phyloP scores from a whole-genome alignment of 2,888 invertebrate genomes.

The Agrochola lota region DNA sequence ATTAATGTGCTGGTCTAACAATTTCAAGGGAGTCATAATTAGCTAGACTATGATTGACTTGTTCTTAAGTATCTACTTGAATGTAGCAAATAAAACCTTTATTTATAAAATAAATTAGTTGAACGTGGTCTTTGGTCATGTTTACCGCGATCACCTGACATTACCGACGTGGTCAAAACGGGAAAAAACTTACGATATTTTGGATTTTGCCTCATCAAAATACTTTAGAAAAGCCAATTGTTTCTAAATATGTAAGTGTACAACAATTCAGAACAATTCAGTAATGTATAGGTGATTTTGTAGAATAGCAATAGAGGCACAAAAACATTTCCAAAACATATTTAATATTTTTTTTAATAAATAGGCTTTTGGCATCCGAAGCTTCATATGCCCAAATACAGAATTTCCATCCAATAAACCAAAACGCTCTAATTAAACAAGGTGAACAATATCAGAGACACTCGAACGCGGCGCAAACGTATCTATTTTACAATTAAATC shows the following conservation, averaged over 20 bases:
- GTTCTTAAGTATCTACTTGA: conserved; percentile 27
- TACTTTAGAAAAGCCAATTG: background rate
- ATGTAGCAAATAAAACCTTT: background rate
- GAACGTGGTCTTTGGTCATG: background rate
- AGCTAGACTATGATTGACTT: conserved; percentile 57
- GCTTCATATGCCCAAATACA: background rate
- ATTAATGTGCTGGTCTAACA: conserved; percentile 73
- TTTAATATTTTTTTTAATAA: background rate
- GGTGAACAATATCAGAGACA: conserved; percentile 53
- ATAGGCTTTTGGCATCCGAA: background rate
- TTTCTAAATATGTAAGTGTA: background rate
- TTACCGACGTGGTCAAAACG: background rate
- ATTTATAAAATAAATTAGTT: background rate
- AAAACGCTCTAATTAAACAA: conserved; percentile 34
- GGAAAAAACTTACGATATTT: too few relatives aligned
- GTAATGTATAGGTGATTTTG: background rate
- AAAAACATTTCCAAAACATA: background rate
- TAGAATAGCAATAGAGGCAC: background rate
- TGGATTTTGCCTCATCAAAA: background rate
- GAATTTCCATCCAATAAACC: conserved; percentile 6
- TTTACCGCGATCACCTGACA: background rate
- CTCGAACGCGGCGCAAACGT: conserved; percentile 39
- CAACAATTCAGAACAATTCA: too few relatives aligned
- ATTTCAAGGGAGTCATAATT: conserved; percentile 75
- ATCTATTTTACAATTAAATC: conserved; percentile 60